Evolutionary conservation across 2,888 invertebrate genomes (phyloP), one percentile per base, ranked within the genome.

Genomic region (Apamea sordens): DNA sequence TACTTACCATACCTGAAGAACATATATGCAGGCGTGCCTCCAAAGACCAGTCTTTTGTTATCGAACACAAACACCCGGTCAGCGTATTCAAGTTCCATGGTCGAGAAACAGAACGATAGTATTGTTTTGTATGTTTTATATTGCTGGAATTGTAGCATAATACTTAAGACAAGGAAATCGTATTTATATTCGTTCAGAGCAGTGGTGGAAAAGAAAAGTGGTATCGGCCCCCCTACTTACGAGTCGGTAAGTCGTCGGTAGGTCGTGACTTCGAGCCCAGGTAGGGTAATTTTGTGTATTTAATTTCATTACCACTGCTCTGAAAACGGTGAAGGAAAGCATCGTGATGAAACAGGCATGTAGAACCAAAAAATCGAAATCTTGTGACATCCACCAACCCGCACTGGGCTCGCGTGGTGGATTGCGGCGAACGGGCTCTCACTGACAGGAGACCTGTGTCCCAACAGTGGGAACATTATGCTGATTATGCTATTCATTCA

Each of bases 1-100:
- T 56, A 61, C 86, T 91, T 87, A 95, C 96, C 96, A 86, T 93
- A 95, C 87, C 92, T 94, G 80, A 94, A 96, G 86, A 95, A 96
- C 94, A 96, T 93, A 82, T 94, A 96, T 13, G 94, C 96, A 3
- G 96, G 96, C 0, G 96, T 95, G 10, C 96, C 96, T 11, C 96
- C 96, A 72, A 95, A 96, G 0, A 94, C 92, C 47, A 96, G 81
- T 4, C 91, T 70, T 77, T 92, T 94, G 63, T 82, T 91, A 78
- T 95, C 95, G 75, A 96, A 95, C 36, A 95, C 75, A 81, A 96
- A 96, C 21, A 95, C 90, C 3, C 96, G 91, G 77, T 96, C 96
- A 0, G 94, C 94, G 65, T 90, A 93, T 79, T 96, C 94, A 69
- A 96, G 84, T 2, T 93, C 89, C 3, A 93, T 86, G 50, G 92